Conservation (phyloP, 1,140 invertebrate species). For the Macrocentrus cingulum region DNA sequence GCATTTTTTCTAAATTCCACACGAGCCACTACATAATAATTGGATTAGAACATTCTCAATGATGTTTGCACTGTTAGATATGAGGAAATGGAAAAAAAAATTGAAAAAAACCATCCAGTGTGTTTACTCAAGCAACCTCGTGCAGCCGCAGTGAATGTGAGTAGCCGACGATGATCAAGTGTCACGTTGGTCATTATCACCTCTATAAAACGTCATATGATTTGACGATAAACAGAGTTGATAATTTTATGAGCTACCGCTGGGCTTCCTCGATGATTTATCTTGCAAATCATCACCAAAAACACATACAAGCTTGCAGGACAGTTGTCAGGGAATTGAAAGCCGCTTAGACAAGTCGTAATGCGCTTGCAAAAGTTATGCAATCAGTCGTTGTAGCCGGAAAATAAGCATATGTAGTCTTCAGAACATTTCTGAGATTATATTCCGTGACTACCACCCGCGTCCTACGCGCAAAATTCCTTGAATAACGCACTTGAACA, state of each 20-base stretch:
- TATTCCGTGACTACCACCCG: no score
- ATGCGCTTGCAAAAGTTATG: conserved; percentile 16
- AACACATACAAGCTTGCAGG: neutral
- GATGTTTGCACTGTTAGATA: no score
- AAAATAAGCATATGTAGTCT: neutral
- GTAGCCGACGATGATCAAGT: neutral
- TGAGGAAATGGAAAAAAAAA: no score
- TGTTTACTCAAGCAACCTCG: no score
- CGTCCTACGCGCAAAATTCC: no score
- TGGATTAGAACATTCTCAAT: no score
- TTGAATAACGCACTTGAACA: no score
- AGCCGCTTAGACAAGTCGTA: conserved; percentile 5
- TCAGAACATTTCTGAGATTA: no score
- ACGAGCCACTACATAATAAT: no score
- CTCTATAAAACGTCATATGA: conserved; percentile 11
- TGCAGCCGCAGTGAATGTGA: no score
- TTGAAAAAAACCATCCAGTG: no score
- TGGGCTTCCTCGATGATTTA: neutral
- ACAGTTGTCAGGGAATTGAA: no score
- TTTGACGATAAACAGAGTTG: conserved; percentile 7
- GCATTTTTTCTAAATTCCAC: neutral
- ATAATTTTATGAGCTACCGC: neutral
- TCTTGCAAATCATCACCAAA: neutral
- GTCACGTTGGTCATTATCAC: neutral
- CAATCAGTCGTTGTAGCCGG: neutral